These are phyloP conservation scores for Xestia c-nigrum DNA, from an alignment of 2,888 invertebrate species.

Conservation along the genomic window DNA sequence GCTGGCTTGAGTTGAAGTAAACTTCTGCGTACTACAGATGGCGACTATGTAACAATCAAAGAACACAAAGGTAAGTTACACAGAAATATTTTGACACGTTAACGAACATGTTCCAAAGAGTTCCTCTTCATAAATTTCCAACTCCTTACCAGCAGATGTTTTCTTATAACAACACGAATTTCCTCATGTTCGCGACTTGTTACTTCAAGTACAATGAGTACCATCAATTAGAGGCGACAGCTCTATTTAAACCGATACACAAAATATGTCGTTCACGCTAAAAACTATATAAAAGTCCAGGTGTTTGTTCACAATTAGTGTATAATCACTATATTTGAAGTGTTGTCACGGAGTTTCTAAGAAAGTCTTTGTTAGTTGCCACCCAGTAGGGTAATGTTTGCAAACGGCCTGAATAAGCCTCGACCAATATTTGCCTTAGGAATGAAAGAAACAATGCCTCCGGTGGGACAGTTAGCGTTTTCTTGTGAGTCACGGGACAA, in stretches of 20 bases:
- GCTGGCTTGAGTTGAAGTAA: background rate
- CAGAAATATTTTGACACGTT: constrained; percentile 49
- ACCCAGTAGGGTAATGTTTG: constrained; percentile 88
- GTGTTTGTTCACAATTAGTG: constrained; percentile 87
- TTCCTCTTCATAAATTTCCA: constrained; percentile 29
- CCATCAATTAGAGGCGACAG: constrained; percentile 82
- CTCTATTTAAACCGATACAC: constrained; percentile 72
- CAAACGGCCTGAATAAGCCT: constrained; percentile 86
- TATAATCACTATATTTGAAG: constrained; percentile 89
- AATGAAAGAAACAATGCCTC: constrained; percentile 89
- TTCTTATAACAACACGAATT: constrained; percentile 48
- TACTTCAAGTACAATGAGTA: constrained; percentile 75
- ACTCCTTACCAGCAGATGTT: constrained; percentile 62
- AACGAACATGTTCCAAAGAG: constrained; percentile 21
- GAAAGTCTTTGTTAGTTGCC: constrained; percentile 86
- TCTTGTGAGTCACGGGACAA: constrained; percentile 80
- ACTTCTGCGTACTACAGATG: background rate
- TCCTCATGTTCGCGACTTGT: constrained; percentile 77
- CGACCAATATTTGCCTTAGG: constrained; percentile 89
- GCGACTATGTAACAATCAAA: constrained; percentile 14
- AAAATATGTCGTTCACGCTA: constrained; percentile 83
- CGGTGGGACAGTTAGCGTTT: constrained; percentile 87
- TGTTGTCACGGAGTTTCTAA: constrained; percentile 88
- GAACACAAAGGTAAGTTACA: background rate
- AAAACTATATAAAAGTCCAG: constrained; percentile 88